Conservation (phyloP, 2,888 invertebrate genomes). For the Heterodera filipjevi region DNA sequence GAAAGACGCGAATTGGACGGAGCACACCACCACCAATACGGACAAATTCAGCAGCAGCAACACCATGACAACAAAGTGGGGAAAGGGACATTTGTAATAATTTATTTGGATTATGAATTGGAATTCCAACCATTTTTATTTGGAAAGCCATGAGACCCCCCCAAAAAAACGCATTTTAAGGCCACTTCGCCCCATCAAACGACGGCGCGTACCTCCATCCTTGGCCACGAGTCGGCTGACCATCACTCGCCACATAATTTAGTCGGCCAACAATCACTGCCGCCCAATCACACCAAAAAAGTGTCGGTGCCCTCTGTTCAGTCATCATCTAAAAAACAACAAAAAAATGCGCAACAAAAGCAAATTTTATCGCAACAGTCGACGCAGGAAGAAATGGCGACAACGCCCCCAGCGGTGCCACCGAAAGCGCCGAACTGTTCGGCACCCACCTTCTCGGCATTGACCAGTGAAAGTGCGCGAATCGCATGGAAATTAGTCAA, state of each 20-base stretch:
- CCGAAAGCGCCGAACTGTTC: slow-evolving; percentile 33
- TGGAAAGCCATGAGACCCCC: neutral
- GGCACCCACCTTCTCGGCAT: slow-evolving; percentile 39
- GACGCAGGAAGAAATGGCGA: neutral
- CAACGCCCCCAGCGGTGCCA: neutral
- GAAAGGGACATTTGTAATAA: neutral
- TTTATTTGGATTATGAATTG: neutral
- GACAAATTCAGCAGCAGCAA: slow-evolving; percentile 25
- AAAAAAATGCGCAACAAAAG: neutral
- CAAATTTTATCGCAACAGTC: neutral
- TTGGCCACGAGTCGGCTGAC: neutral
- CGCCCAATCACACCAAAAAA: neutral
- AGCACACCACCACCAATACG: slow-evolving; percentile 21
- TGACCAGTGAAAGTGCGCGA: slow-evolving; percentile 39
- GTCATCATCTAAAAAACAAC: neutral
- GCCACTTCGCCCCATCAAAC: neutral
- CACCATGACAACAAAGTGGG: slow-evolving; percentile 28
- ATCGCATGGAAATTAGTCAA: slow-evolving; percentile 35
- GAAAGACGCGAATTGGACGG: neutral
- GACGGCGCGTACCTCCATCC: neutral
- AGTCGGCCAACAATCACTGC: neutral
- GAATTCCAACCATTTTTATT: too few relatives aligned
- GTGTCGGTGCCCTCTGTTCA: neutral
- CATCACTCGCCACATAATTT: neutral
- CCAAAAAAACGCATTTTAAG: neutral